These are phyloP conservation scores for Zootoca vivipara DNA, from an alignment of 2,113 vertebrate genomes.

Conservation along the genomic window DNA sequence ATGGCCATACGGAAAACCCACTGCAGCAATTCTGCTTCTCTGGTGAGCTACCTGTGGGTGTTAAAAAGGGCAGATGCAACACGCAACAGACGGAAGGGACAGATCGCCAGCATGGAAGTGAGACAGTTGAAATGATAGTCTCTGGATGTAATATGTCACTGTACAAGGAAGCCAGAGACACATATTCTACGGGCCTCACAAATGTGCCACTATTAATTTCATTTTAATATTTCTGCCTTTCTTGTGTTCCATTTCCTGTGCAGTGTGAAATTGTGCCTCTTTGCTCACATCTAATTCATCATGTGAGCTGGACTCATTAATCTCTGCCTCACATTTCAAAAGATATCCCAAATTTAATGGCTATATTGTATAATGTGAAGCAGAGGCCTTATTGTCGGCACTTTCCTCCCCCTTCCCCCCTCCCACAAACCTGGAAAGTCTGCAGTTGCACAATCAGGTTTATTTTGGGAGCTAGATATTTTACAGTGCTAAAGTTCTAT, in stretches of 20 bases:
- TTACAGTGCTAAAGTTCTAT: constrained; percentile 31
- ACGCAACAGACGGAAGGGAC: not conserved
- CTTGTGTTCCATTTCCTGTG: constrained; percentile 37
- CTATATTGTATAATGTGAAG: constrained; percentile 25
- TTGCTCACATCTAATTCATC: constrained; percentile 43
- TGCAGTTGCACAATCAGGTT: constrained; percentile 25
- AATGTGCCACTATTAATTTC: constrained; percentile 35
- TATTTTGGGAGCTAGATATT: constrained; percentile 42
- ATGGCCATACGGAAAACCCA: not conserved
- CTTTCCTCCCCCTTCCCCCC: not conserved
- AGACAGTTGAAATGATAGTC: not conserved
- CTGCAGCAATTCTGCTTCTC: not conserved
- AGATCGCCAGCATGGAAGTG: not conserved
- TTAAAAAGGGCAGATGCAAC: not conserved
- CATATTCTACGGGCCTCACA: constrained; percentile 1
- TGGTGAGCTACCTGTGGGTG: not conserved
- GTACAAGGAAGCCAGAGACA: not conserved
- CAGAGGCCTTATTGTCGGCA: constrained; percentile 8
- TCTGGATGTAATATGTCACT: not conserved
- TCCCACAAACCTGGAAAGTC: constrained; percentile 2
- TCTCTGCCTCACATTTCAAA: constrained; percentile 54
- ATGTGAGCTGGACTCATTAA: constrained; percentile 56
- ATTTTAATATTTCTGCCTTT: constrained; percentile 47
- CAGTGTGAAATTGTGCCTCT: constrained; percentile 27
- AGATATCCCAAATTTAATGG: constrained; percentile 53